Evolutionary conservation across 1,140 invertebrate genomes (phyloP).

Genomic region (Drosophila elegans): DNA sequence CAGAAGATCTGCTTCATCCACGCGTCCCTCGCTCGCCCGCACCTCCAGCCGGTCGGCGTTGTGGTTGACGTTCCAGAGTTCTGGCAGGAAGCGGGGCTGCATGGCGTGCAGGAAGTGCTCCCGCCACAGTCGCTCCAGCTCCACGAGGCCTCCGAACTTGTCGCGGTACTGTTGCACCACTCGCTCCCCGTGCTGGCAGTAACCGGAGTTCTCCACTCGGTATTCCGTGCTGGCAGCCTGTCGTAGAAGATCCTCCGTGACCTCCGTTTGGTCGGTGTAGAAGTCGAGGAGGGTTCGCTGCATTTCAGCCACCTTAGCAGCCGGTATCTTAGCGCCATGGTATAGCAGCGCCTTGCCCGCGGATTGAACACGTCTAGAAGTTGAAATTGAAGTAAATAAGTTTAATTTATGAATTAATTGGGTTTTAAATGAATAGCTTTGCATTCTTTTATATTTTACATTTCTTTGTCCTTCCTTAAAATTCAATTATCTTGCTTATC

Average conservation of each 20-base stretch:
- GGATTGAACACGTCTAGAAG: constrained; percentile 87
- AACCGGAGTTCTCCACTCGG: constrained; percentile 86
- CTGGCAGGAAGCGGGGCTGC: constrained; percentile 90
- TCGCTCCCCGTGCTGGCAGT: constrained; percentile 88
- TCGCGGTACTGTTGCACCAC: constrained; percentile 89
- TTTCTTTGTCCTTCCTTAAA: too few relatives aligned
- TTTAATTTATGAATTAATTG: too few relatives aligned
- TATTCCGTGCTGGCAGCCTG: constrained; percentile 84
- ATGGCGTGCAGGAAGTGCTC: constrained; percentile 91
- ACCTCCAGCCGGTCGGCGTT: constrained; percentile 87
- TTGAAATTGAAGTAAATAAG: neutral
- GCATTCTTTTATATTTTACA: too few relatives aligned
- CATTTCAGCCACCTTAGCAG: constrained; percentile 85
- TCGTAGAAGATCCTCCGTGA: constrained; percentile 85
- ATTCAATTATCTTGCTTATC: too few relatives aligned
- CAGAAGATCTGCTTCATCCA: constrained; percentile 85
- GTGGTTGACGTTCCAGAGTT: constrained; percentile 91
- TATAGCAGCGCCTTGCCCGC: constrained; percentile 89
- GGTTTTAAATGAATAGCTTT: too few relatives aligned
- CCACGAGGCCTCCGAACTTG: constrained; percentile 87
- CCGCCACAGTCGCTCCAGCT: constrained; percentile 91
- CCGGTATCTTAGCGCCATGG: constrained; percentile 86
- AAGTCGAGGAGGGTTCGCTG: constrained; percentile 85
- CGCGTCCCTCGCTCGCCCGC: constrained; percentile 85
- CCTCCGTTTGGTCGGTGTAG: constrained; percentile 83